Base-by-base conservation (phyloP, 2,888 invertebrate species). In the Alloscopus bannaensis region DNA sequence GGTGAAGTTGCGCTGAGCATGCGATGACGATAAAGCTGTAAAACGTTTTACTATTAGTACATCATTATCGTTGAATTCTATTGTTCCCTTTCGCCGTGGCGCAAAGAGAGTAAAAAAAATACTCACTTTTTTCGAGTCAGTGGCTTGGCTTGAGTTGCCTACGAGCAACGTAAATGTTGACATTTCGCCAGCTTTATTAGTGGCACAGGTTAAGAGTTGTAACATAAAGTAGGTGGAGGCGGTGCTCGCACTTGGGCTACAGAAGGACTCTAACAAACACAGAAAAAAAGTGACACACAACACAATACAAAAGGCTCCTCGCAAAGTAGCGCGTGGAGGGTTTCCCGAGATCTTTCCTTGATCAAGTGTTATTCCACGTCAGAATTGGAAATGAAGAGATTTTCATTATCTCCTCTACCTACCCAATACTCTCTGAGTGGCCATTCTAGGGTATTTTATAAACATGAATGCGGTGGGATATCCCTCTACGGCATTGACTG, bases 311-410 rank as follows among this genome's bases (percentile, higher is more conserved):
- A 36, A 36, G 6, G 13, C 13, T 36, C 13, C 36, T 36, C 6
- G 6, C 36, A 13, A 8, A 8, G 6, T 36, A 13, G 36, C 13
- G 36, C 13, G 8, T 36, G 36, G 36, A 18, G 50, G 8, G 50
- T 11, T 50, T 22, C 22, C 22, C 50, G 22, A 20, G 3, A 50
- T 50, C n/a, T 18, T 18, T 50, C 18, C 22, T 50, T 50, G 50
- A 50, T 50, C 50, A 20, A 50, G 50, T 50, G 50, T 50, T 50
- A 50, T 50, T 50, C 18, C 50, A 3, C 18, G 50, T 50, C 50
- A 50, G 50, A 50, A 42, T 50, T 18, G 50, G 50, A 20, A 20
- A 50, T 20, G 50, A 50, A n/a, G 50, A 50, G 50, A 50, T 50
- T 50, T 3, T 50, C 50, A 50, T 50, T 50, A 50, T 50, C 50